Evolutionary conservation across 2,797 vertebrate genomes (phyloP).

Genomic region (Danio tinwini): DNA sequence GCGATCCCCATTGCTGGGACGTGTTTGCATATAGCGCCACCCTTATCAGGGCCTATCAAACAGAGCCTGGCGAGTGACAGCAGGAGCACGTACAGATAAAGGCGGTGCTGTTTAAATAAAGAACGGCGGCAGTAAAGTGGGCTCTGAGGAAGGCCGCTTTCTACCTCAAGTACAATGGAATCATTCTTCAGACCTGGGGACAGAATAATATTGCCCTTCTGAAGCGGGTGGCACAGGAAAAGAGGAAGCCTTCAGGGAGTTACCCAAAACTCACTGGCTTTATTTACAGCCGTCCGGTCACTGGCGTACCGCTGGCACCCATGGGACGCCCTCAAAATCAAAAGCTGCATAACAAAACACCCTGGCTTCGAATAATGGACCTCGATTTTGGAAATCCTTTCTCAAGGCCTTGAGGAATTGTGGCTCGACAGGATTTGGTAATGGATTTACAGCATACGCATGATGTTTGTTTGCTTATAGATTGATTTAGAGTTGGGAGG

Average conservation of each 20-base stretch:
- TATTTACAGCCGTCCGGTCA: constrained; percentile 55
- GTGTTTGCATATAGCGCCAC: constrained; percentile 42
- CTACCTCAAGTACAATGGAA: constrained; percentile 61
- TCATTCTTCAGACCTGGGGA: constrained; percentile 61
- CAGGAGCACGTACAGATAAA: constrained; percentile 63
- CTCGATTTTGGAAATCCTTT: constrained; percentile 47
- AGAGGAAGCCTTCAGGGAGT: constrained; percentile 56
- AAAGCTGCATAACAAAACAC: constrained; percentile 52
- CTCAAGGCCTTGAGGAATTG: constrained; percentile 51
- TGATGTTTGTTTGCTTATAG: constrained; percentile 13
- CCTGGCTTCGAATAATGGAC: constrained; percentile 43
- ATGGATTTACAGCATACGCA: constrained; percentile 30
- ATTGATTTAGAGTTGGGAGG: constrained; percentile 26
- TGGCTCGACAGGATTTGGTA: constrained; percentile 10
- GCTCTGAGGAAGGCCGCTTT: constrained; percentile 62
- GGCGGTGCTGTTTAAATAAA: constrained; percentile 61
- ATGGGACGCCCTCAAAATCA: constrained; percentile 55
- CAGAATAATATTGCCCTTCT: constrained; percentile 63
- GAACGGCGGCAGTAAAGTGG: constrained; percentile 57
- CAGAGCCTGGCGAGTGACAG: constrained; percentile 51
- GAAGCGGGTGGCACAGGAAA: constrained; percentile 65
- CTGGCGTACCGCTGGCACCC: constrained; percentile 52
- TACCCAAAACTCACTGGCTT: constrained; percentile 59
- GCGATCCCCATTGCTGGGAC: constrained; percentile 14
- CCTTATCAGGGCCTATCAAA: constrained; percentile 56